These are phyloP conservation scores for Drosophila subpulchrella DNA, from an alignment of 1,140 invertebrate species.

Conservation along the genomic window DNA sequence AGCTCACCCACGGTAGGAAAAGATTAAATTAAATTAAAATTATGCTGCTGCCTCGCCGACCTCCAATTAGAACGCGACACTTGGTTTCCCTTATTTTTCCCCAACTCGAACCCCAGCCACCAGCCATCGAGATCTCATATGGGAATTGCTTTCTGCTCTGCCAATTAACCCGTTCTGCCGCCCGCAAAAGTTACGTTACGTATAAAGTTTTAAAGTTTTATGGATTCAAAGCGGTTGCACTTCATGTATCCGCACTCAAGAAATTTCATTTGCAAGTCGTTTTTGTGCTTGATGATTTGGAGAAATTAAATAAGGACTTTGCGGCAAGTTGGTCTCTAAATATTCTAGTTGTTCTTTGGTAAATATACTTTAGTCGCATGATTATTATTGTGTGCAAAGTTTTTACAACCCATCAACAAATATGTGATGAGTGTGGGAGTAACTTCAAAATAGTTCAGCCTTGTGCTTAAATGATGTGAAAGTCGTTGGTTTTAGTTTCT, in stretches of 20 bases:
- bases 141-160: slow-evolving; percentile 33
- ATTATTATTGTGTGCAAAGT: slow-evolving; percentile 9
- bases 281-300: slow-evolving; percentile 13
- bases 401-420: slow-evolving; percentile 2
- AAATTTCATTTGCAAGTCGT: slow-evolving; percentile 13
- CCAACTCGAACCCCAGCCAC: background rate
- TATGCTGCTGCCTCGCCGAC: slow-evolving; percentile 53
- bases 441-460: background rate
- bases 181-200: slow-evolving; percentile 11
- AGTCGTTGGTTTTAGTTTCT: background rate
- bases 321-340: slow-evolving; percentile 6
- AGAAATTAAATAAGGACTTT: slow-evolving; percentile 20
- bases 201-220: slow-evolving; percentile 34
- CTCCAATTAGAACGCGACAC: slow-evolving; percentile 71
- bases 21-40: slow-evolving; percentile 83
- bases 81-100: background rate
- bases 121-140: slow-evolving; percentile 19
- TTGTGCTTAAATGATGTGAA: background rate
- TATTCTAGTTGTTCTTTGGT: slow-evolving; percentile 20
- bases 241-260: slow-evolving; percentile 23
- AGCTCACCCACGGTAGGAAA: slow-evolving; percentile 55
- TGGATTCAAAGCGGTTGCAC: slow-evolving; percentile 38
- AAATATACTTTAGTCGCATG: slow-evolving; percentile 15
- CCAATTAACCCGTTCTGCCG: slow-evolving; percentile 45
- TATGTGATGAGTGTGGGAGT: background rate